These are phyloP conservation scores for Cylindroiulus punctatus DNA, from an alignment of 2,888 invertebrate genomes.

Conservation along the genomic window DNA sequence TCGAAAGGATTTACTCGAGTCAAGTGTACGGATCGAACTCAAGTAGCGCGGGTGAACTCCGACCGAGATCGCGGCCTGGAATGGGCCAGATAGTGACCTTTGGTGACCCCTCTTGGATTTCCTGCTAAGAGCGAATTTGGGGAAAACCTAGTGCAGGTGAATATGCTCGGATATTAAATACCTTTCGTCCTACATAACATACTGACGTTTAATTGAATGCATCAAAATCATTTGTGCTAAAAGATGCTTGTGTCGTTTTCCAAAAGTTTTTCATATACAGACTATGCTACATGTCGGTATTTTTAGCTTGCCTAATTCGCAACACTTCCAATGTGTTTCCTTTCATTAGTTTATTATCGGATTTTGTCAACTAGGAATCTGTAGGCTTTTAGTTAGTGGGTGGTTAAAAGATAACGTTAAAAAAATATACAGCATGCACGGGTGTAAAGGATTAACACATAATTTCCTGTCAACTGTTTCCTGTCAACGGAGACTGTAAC, in stretches of 20 bases:
- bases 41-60: not conserved
- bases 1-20: not conserved
- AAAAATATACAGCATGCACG: too few species aligned
- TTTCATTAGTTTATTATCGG: too few species aligned
- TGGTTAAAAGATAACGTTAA: too few species aligned
- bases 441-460: too few species aligned
- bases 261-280: too few species aligned
- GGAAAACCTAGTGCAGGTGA: not conserved
- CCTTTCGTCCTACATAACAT: not conserved
- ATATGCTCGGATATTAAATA: not conserved
- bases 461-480: too few species aligned
- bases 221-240: not conserved
- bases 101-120: slow-evolving; percentile 1
- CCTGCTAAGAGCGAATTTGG: not conserved
- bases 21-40: not conserved
- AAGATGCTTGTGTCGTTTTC: not conserved
- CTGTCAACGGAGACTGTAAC: too few species aligned
- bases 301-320: too few species aligned
- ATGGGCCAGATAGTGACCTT: not conserved
- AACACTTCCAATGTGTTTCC: too few species aligned
- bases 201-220: not conserved
- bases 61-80: not conserved
- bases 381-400: too few species aligned
- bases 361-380: too few species aligned
- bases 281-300: too few species aligned